phyloP scores from a whole-genome alignment of 2,888 invertebrate species.

The Bruchidius siliquastri region DNA sequence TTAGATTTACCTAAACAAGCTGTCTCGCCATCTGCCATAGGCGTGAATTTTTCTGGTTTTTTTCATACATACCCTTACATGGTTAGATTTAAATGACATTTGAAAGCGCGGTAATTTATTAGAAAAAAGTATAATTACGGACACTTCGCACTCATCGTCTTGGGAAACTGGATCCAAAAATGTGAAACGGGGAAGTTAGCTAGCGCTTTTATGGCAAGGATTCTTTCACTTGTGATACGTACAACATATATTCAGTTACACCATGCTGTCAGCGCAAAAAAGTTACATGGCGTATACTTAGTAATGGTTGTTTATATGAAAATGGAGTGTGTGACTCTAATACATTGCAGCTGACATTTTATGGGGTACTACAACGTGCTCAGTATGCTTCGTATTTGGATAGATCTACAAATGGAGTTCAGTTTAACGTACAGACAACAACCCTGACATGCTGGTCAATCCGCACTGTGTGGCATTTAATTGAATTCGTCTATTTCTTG shows the following conservation, averaged over 20 bases:
- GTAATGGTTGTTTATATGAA: neutral
- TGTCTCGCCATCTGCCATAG: neutral
- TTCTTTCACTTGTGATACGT: neutral
- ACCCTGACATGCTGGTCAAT: too few species aligned
- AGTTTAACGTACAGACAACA: too few species aligned
- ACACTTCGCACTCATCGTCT: neutral
- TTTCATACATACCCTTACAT: neutral
- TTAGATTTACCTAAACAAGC: slow-evolving; percentile 7
- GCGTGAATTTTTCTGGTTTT: neutral
- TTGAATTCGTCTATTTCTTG: too few species aligned
- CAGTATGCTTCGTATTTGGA: too few species aligned
- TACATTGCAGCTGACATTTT: too few species aligned
- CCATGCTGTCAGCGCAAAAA: neutral
- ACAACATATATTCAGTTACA: neutral
- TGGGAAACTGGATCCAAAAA: neutral
- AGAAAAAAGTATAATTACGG: neutral
- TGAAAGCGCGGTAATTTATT: neutral
- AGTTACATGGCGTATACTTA: neutral
- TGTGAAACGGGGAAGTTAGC: neutral
- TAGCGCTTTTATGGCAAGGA: neutral
- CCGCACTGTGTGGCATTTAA: too few species aligned
- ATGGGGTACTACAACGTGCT: too few species aligned
- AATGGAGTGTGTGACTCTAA: neutral
- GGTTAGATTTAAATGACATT: neutral
- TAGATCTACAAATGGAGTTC: too few species aligned